These are phyloP conservation scores for Lagopus muta DNA, from an alignment of 2,113 vertebrate species.

Conservation along the genomic window DNA sequence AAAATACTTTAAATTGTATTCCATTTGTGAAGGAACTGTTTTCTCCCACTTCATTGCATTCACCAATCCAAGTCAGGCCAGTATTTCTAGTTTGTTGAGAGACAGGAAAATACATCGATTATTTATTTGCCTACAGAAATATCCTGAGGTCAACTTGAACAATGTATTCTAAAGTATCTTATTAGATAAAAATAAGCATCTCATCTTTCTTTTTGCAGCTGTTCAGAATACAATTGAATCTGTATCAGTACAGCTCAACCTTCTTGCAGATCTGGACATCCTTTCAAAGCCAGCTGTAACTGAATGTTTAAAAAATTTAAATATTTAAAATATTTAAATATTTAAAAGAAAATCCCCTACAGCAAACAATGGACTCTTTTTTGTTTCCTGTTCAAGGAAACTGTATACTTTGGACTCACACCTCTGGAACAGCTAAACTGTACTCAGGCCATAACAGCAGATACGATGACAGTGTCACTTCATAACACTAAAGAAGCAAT, in stretches of 20 bases:
- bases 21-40: neutral
- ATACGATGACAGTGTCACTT: neutral
- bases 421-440: slow-evolving; percentile 3
- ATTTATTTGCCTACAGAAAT: neutral
- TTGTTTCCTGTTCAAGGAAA: slow-evolving; percentile 31
- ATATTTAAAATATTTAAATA: too few species aligned
- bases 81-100: neutral
- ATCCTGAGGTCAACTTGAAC: neutral
- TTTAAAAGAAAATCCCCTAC: slow-evolving; percentile 1
- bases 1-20: neutral
- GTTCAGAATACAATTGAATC: slow-evolving; percentile 71
- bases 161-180: neutral
- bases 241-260: slow-evolving; percentile 85
- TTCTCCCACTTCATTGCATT: neutral
- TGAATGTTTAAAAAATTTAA: neutral
- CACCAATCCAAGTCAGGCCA: neutral
- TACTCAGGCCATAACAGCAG: slow-evolving; percentile 13
- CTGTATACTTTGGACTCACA: neutral
- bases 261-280: slow-evolving; percentile 85
- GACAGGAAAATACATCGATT: neutral
- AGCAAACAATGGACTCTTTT: neutral
- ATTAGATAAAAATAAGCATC: neutral
- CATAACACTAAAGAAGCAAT: neutral
- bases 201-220: slow-evolving; percentile 29
- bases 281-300: slow-evolving; percentile 85